Evolutionary conservation across 2,888 invertebrate genomes (phyloP).

Genomic region (Hirtodrosophila duncani): DNA sequence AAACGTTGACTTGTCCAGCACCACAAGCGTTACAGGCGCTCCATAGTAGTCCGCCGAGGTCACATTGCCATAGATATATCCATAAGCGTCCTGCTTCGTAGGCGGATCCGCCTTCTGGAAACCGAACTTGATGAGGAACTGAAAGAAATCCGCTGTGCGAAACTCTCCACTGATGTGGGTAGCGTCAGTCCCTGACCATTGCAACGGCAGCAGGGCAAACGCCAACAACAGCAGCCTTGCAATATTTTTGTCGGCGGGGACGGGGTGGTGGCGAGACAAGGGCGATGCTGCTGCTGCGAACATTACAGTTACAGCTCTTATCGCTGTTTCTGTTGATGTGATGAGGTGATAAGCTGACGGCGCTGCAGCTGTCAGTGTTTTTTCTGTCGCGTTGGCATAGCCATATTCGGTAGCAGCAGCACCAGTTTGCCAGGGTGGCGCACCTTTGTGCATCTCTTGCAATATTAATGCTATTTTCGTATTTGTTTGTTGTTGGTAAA

Average conservation of each 20-base stretch:
- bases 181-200: slow-evolving; percentile 28
- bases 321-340: neutral
- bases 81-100: slow-evolving; percentile 90
- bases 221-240: slow-evolving; percentile 30
- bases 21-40: slow-evolving; percentile 89
- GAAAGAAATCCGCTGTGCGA: slow-evolving; percentile 87
- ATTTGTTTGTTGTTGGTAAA: slow-evolving; percentile 18
- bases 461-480: slow-evolving; percentile 38
- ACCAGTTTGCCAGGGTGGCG: slow-evolving; percentile 57
- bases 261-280: slow-evolving; percentile 7
- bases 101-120: slow-evolving; percentile 94
- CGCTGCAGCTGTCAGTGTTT: slow-evolving; percentile 1
- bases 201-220: slow-evolving; percentile 14
- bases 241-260: too few species aligned
- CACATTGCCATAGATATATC: slow-evolving; percentile 97
- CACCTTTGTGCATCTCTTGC: slow-evolving; percentile 60
- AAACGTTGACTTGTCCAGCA: slow-evolving; percentile 92
- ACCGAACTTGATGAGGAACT: slow-evolving; percentile 96
- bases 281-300: slow-evolving; percentile 12
- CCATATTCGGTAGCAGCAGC: neutral
- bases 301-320: neutral
- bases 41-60: slow-evolving; percentile 84
- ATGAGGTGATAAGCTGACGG: too few species aligned
- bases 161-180: slow-evolving; percentile 84
- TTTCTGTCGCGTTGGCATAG: slow-evolving; percentile 42